Percentiles rank a stretch among this genome's conserved stretches.
phyloP scores from a whole-genome alignment of 2,888 invertebrate genomes.

The Catotricha subobsoleta region DNA sequence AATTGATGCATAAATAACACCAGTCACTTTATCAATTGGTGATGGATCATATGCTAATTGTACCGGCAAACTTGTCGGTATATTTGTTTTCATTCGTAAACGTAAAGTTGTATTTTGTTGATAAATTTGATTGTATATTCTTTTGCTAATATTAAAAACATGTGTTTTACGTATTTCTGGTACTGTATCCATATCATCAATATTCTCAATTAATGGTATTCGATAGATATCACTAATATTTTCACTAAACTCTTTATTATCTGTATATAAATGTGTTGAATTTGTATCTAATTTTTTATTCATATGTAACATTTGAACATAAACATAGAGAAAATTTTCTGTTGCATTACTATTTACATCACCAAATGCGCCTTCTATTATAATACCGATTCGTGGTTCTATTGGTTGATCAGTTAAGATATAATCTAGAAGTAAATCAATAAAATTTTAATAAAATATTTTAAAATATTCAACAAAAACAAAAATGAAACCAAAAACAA shows the following conservation, averaged over 20 bases:
- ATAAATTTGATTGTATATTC: not conserved
- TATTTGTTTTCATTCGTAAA: constrained; percentile 20
- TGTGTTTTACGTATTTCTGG: constrained; percentile 30
- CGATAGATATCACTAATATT: constrained; percentile 17
- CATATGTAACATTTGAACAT: constrained; percentile 28
- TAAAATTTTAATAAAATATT: not conserved
- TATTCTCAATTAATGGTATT: constrained; percentile 22
- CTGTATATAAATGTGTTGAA: constrained; percentile 5
- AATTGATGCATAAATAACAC: constrained; percentile 50
- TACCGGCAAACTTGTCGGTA: constrained; percentile 27
- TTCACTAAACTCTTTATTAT: not conserved
- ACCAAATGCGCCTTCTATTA: constrained; percentile 41
- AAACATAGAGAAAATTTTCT: constrained; percentile 23
- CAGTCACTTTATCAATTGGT: constrained; percentile 43
- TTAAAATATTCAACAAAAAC: too few relatives aligned
- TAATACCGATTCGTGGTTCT: constrained; percentile 33
- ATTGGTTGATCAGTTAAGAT: constrained; percentile 16
- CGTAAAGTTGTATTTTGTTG: constrained; percentile 16
- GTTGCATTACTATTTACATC: constrained; percentile 34
- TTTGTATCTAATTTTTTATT: constrained; percentile 15
- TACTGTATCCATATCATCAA: constrained; percentile 23
- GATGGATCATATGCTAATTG: constrained; percentile 41
- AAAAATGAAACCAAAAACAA: not conserved
- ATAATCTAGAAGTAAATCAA: too few relatives aligned
- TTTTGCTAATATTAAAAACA: constrained; percentile 17